phyloP scores from a whole-genome alignment of 2,797 vertebrate genomes.

The Acanthiza pusilla region DNA sequence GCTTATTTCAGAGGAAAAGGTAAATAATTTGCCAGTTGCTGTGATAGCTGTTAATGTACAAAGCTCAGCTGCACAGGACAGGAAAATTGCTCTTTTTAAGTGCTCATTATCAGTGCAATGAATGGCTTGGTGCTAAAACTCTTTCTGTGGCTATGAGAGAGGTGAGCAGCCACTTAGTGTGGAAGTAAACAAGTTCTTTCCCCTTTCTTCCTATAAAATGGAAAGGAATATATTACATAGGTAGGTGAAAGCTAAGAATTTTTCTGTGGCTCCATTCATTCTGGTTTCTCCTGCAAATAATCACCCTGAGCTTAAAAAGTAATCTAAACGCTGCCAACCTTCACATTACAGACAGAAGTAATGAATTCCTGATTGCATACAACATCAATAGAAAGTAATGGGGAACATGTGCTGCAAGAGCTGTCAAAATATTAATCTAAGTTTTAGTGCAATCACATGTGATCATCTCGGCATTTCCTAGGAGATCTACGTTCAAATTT shows the following conservation, averaged over 20 bases:
- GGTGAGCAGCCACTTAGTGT: not conserved
- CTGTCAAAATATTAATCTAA: not conserved
- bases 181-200: not conserved
- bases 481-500: not conserved
- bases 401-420: not conserved
- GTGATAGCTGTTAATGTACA: not conserved
- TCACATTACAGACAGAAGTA: not conserved
- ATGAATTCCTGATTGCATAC: not conserved
- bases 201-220: not conserved
- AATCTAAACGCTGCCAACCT: not conserved
- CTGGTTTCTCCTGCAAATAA: not conserved
- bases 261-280: not conserved
- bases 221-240: not conserved
- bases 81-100: not conserved
- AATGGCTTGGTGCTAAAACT: not conserved
- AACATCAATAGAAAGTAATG: not conserved
- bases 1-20: not conserved
- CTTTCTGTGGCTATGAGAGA: not conserved
- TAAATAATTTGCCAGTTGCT: not conserved
- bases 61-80: not conserved
- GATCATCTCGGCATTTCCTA: not conserved
- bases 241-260: not conserved
- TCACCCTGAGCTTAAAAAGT: not conserved
- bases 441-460: not conserved
- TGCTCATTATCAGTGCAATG: not conserved